phyloP scores from a whole-genome alignment of 2,888 invertebrate genomes.

The Leucophenga montana region DNA sequence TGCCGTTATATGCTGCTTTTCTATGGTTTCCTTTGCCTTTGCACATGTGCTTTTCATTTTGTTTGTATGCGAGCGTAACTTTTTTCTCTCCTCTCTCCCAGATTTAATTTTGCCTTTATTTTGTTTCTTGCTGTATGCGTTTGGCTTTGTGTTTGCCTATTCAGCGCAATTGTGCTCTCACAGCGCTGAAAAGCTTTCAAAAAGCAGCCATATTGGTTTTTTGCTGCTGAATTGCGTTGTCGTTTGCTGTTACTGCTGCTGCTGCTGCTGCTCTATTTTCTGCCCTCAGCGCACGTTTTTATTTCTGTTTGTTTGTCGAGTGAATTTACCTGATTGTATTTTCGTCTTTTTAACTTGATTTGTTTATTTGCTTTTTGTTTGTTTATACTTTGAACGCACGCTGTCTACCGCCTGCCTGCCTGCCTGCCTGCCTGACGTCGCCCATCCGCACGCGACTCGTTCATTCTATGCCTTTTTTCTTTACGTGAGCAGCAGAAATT shows the following conservation, averaged over 20 bases:
- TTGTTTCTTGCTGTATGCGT: neutral
- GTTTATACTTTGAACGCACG: conserved; percentile 33
- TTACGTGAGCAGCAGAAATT: no score
- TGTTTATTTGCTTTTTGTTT: conserved; percentile 26
- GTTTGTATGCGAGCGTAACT: neutral
- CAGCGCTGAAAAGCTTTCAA: conserved; percentile 59
- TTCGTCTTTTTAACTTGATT: conserved; percentile 30
- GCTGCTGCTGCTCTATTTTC: conserved; percentile 3
- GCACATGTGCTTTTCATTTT: conserved; percentile 14
- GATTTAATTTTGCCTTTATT: neutral
- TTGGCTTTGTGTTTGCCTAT: neutral
- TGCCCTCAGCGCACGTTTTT: neutral
- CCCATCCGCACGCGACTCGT: no score
- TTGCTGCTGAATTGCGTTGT: conserved; percentile 28
- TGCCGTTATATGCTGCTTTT: conserved; percentile 6
- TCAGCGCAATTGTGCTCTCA: neutral
- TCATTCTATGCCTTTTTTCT: no score
- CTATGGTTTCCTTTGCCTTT: conserved; percentile 7
- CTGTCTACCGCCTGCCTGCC: no score
- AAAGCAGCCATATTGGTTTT: conserved; percentile 64
- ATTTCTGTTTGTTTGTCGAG: conserved; percentile 3
- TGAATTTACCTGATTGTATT: neutral
- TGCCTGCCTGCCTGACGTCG: no score
- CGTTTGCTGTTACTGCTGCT: neutral
- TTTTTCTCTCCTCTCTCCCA: neutral